A percentile compares a stretch with the other conserved stretches of the same genome.
Evolutionary conservation across 2,113 vertebrate species (phyloP).

Genomic region (Hydropotes inermis): DNA sequence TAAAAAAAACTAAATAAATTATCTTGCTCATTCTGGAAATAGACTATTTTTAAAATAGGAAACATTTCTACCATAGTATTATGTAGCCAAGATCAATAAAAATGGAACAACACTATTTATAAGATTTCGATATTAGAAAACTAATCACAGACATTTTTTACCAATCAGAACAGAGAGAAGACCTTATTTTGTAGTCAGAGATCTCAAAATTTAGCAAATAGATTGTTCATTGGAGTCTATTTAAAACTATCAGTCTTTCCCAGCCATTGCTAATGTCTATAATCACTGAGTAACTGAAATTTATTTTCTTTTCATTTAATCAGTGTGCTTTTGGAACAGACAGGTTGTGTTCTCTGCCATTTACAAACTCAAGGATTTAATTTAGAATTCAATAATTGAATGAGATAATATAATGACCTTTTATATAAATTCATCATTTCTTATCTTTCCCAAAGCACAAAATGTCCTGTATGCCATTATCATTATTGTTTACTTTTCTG

Average conservation of each 20-base stretch:
- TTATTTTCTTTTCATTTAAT: slow-evolving; percentile 56
- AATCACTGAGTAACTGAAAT: slow-evolving; percentile 45
- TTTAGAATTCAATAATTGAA: slow-evolving; percentile 68
- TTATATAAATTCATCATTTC: slow-evolving; percentile 61
- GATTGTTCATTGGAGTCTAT: neutral
- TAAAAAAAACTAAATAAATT: neutral
- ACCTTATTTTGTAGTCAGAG: slow-evolving; percentile 4
- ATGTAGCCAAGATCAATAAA: neutral
- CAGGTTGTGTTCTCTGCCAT: slow-evolving; percentile 42
- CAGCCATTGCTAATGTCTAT: neutral
- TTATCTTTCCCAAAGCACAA: slow-evolving; percentile 68
- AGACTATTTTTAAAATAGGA: neutral
- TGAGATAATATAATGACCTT: slow-evolving; percentile 57
- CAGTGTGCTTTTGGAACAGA: slow-evolving; percentile 42
- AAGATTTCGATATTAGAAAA: slow-evolving; percentile 34
- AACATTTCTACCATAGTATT: neutral
- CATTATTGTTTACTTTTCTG: slow-evolving; percentile 57
- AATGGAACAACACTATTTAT: neutral
- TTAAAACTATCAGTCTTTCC: slow-evolving; percentile 10
- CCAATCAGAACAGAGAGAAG: neutral
- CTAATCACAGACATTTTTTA: neutral
- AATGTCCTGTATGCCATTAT: slow-evolving; percentile 33
- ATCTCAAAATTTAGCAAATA: slow-evolving; percentile 22
- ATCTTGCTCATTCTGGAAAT: neutral
- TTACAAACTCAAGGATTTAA: slow-evolving; percentile 57